phyloP scores from a whole-genome alignment of 2,797 vertebrate species.

The Lepilemur septentrionalis region DNA sequence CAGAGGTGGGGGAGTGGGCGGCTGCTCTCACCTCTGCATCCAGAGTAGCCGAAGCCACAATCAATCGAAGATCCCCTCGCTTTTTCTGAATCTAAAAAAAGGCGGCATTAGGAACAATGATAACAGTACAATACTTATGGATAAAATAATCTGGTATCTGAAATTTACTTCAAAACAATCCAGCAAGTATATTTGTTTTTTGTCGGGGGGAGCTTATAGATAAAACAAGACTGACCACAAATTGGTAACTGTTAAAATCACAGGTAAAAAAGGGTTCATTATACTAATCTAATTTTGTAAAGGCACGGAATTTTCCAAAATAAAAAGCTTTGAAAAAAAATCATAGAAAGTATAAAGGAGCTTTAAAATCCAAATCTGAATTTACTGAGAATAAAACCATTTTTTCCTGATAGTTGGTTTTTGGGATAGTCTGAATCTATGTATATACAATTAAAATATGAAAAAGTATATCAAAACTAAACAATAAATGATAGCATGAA shows the following conservation, averaged over 20 bases:
- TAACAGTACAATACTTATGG: background rate
- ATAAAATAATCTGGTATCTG: background rate
- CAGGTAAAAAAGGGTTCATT: background rate
- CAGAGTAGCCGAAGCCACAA: slow-evolving; percentile 97
- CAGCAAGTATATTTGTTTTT: background rate
- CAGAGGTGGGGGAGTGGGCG: background rate
- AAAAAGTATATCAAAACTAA: background rate
- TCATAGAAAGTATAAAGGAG: background rate
- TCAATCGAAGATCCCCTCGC: slow-evolving; percentile 94
- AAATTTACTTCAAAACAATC: background rate
- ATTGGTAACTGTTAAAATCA: background rate
- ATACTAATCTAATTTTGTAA: background rate
- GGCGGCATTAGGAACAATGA: slow-evolving; percentile 32
- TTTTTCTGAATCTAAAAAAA: slow-evolving; percentile 95
- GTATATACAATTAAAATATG: background rate
- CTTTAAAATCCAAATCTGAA: slow-evolving; percentile 35
- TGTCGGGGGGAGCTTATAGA: background rate
- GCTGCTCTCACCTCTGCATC: slow-evolving; percentile 94
- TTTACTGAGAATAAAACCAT: slow-evolving; percentile 11
- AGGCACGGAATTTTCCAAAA: background rate
- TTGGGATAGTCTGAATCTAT: background rate
- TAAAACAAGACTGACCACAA: background rate
- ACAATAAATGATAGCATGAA: background rate
- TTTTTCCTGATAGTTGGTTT: background rate
- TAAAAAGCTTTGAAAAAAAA: background rate